Evolutionary conservation across 2,113 vertebrate species (phyloP), one percentile per base, ranked within the genome.

Genomic region (Trematocara unimaculatum): DNA sequence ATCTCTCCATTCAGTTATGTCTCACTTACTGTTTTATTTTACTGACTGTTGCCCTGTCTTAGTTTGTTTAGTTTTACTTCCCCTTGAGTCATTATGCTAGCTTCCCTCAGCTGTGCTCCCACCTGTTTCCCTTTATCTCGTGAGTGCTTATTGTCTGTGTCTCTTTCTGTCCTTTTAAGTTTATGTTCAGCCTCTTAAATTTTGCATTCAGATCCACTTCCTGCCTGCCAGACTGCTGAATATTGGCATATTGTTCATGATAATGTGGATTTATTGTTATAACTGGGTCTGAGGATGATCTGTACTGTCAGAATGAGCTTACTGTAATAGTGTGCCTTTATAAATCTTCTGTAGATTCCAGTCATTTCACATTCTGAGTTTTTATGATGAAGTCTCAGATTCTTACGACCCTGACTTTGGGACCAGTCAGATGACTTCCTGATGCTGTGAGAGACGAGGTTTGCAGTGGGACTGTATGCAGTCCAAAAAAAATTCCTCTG

Each of bases 391-490:
- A 20, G 33, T 1, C 33, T 20, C 33, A 13, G 60, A 20, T 20
- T 38, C 20, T 38, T 67, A 67, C 0, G 0, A 38, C 60, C 0
- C 60, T 67, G 17, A 38, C 60, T 67, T 20, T 20, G 60, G 18
- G 6, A 67, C 33, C 60, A 38, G 4, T 67, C n/a, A 40, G 3
- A 67, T 20, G 64, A 15, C 64, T 42, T 70, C 64, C n/a, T 70
- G 38, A 70, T 42, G 0, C 38, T 23, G 3, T 26, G n/a, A 64
- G 6, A 2, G 17, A 20, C 0, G n/a, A 40, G 11, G 0, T 70
- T 70, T 40, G 7, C n/a, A 20, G 11, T 40, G 4, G 4, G 35
- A 40, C 35, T 67, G n/a, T 67, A 38, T 38, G 62, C 35, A n/a
- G 18, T 14, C 64, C 64, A 42, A 70, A 70, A 0, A 0, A 0